Percentiles rank a stretch among this genome's conserved stretches.
Conservation (phyloP, 2,797 vertebrate species). For the Notoglanidium macrostoma region DNA sequence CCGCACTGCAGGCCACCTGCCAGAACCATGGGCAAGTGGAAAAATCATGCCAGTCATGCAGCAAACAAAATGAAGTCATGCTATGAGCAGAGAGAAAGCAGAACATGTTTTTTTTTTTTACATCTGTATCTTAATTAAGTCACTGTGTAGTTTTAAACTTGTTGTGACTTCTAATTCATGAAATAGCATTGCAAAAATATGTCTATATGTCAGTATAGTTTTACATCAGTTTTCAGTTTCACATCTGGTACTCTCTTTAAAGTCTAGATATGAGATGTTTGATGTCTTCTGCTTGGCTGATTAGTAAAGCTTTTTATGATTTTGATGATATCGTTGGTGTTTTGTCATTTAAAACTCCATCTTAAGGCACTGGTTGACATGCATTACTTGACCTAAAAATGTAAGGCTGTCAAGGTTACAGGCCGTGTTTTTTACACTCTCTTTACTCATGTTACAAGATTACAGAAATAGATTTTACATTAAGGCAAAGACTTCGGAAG, state of each 20-base stretch:
- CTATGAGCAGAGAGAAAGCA: not conserved
- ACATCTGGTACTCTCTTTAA: not conserved
- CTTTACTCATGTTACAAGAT: not conserved
- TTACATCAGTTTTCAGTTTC: not conserved
- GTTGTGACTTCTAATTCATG: not conserved
- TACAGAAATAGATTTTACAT: slow-evolving; percentile 14
- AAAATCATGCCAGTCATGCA: slow-evolving; percentile 18
- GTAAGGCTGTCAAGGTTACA: slow-evolving; percentile 13
- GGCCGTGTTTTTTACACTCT: not conserved
- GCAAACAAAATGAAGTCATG: slow-evolving; percentile 25
- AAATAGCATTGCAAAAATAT: not conserved
- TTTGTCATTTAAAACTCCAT: not conserved
- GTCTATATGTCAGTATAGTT: not conserved
- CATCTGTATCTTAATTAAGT: slow-evolving; percentile 4
- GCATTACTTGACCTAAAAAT: not conserved
- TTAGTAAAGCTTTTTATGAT: not conserved
- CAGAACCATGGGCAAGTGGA: not conserved
- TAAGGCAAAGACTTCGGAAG: slow-evolving; percentile 1
- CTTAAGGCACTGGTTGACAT: not conserved
- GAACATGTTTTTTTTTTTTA: not conserved
- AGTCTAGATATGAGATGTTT: not conserved
- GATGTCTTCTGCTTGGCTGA: not conserved
- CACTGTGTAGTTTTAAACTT: not conserved
- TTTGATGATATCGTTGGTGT: not conserved
- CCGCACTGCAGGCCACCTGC: slow-evolving; percentile 18